Evolutionary conservation across 2,797 vertebrate genomes (phyloP), one percentile per base, ranked within the genome.

Genomic region (Eulemur albifrons): DNA sequence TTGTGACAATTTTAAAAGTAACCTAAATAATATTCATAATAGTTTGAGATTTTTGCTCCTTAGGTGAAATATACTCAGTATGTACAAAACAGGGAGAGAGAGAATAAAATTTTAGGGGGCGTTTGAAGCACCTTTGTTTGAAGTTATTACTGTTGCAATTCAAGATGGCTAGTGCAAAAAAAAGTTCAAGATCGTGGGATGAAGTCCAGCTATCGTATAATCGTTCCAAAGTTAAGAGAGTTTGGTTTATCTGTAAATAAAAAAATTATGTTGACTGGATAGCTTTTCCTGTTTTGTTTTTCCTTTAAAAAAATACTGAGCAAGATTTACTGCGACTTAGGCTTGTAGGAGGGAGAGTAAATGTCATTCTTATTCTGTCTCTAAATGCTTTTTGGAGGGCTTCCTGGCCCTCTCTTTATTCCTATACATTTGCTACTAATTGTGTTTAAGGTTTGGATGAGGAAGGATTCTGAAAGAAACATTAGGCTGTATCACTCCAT

Each of bases 381-480:
- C 70, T 48, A 86, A 98, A 98, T 96, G 95, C n/a, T 45, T 98
- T 98, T 95, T 95, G 96, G 79, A 97, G 92, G 90, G 32, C 63
- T 93, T 97, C 96, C 93, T 97, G 79, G 48, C 32, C 98, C 12
- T 90, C 40, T 77, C 97, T 98, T 98, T 81, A 97, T 98, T 97
- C 79, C 84, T 97, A 97, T 98, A 93, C 59, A 90, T 98, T 98
- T 98, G 95, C 72, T 82, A 95, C 96, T 96, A 94, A 97, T 86
- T 92, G 87, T 72, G 45, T 27, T 96, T 92, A 88, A 14, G 90
- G 94, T 95, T 98, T 97, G 93, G 38, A 97, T 79, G n/a, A 97
- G 45, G 92, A 90, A 95, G 72, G 59, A 96, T 96, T 48, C 43
- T 57, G 15, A 52, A 97, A 97, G 93, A 97, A 83, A 93, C 30